Conservation (phyloP, 2,113 vertebrate genomes). For the Trichechus manatus region DNA sequence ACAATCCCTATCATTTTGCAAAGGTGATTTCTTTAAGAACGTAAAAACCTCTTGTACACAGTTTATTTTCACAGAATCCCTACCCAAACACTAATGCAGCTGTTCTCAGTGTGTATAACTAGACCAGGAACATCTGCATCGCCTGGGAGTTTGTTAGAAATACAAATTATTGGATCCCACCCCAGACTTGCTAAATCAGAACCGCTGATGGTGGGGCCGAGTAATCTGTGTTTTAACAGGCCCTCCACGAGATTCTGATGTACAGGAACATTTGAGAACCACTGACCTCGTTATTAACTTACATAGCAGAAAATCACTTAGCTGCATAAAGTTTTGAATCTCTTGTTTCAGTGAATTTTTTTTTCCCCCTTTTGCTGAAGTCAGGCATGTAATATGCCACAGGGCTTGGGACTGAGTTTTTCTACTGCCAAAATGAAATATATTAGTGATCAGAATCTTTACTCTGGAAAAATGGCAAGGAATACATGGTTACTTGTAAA, state of each 20-base stretch:
- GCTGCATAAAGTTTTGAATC: background rate
- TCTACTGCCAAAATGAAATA: background rate
- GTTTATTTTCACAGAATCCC: background rate
- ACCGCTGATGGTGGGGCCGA: background rate
- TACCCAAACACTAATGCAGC: background rate
- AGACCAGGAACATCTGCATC: too few species aligned
- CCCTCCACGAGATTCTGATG: background rate
- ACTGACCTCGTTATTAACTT: background rate
- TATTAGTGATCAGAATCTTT: background rate
- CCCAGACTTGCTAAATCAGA: background rate
- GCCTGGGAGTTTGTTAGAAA: background rate
- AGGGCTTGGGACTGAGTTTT: background rate
- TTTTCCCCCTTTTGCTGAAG: background rate
- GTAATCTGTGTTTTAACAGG: background rate
- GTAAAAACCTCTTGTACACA: background rate
- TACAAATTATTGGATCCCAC: background rate
- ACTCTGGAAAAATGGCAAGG: background rate
- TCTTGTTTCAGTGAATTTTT: background rate
- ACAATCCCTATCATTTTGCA: background rate
- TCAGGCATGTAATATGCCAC: background rate
- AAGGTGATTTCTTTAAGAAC: background rate
- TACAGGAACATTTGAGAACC: background rate
- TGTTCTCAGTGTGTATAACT: background rate
- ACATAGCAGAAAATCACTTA: background rate
- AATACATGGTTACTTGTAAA: background rate